Conservation (phyloP, 2,888 invertebrate species). For the Pyrrhia umbra region DNA sequence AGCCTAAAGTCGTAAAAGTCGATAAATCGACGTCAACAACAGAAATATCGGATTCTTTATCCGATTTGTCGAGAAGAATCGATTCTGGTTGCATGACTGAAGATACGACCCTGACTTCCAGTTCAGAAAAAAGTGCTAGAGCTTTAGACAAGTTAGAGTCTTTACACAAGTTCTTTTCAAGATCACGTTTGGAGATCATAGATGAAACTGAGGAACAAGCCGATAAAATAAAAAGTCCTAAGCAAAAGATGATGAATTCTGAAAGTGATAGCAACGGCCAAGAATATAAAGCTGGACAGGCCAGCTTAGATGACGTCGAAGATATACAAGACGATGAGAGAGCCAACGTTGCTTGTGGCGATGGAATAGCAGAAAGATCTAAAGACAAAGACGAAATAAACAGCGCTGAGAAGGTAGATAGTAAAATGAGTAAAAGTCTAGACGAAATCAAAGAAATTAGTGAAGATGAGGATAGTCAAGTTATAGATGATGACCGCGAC, state of each 20-base stretch:
- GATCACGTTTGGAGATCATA: slow-evolving; percentile 85
- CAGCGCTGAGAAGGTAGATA: slow-evolving; percentile 9
- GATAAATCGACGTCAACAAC: slow-evolving; percentile 86
- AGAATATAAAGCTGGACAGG: slow-evolving; percentile 76
- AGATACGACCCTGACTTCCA: slow-evolving; percentile 77
- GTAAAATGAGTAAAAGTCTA: slow-evolving; percentile 37
- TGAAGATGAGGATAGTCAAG: slow-evolving; percentile 52
- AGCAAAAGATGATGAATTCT: slow-evolving; percentile 41
- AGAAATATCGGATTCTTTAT: slow-evolving; percentile 82
- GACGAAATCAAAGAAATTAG: slow-evolving; percentile 60
- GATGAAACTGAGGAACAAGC: slow-evolving; percentile 85
- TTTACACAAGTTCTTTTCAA: slow-evolving; percentile 84
- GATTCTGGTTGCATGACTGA: slow-evolving; percentile 85
- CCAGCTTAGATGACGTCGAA: slow-evolving; percentile 86
- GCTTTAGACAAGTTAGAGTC: slow-evolving; percentile 85
- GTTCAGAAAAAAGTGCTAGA: slow-evolving; percentile 79
- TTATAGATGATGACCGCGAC: slow-evolving; percentile 43
- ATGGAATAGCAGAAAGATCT: slow-evolving; percentile 15
- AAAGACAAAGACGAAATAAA: slow-evolving; percentile 14
- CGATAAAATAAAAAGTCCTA: slow-evolving; percentile 66
- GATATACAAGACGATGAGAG: slow-evolving; percentile 80
- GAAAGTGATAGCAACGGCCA: slow-evolving; percentile 33
- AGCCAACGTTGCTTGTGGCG: slow-evolving; percentile 40
- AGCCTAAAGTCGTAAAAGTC: slow-evolving; percentile 81
- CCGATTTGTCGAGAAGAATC: slow-evolving; percentile 78